Evolutionary conservation across 2,888 invertebrate genomes (phyloP), one percentile per base, ranked within the genome.

Genomic region (Elmis aenea): DNA sequence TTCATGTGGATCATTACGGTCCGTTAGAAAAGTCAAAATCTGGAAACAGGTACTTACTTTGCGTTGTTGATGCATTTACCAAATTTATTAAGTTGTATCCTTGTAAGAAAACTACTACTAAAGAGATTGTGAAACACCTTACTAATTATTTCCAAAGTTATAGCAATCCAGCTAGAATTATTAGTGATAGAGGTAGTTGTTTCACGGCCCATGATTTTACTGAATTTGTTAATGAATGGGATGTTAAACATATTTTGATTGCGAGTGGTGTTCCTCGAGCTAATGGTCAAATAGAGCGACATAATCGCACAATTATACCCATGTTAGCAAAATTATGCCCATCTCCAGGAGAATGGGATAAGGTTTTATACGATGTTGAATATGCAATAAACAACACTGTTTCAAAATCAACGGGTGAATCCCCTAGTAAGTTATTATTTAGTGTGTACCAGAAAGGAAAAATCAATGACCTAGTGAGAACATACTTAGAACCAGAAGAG

Each of bases 1-100:
- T 48, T 9, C 56, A 61, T 28, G 34, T 58, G 3, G 58, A 59
- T 36, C 59, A 60, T 41, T 45, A 40, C n/a, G 54, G 55, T 8
- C 55, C 54, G 1, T 30, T 56, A n/a, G 41, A 47, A 16, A 38
- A 27, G 26, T 41, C 36, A 15, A 26, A 36, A 8, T 20, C 21
- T 2, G 20, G 35, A 2, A 25, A 45, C 13, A 44, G 48, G 35
- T 43, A 55, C 31, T 41, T 59, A 2, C 42, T 59, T 4, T 47
- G 48, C 5, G 34, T 57, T 5, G 32, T 57, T 10, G 55, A 60
- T 30, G 39, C 33, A 3, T 58, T 57, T 26, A 46, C 54, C 0
- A 60, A 59, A 37, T 57, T 49, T 25, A 38, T 48, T 1, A 50
- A 46, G 21, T 23, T 57, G 2, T 52, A 50, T 28, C 16, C 51